Base-by-base conservation (phyloP, 2,113 vertebrate genomes). In the Rhynchomys soricoides region DNA sequence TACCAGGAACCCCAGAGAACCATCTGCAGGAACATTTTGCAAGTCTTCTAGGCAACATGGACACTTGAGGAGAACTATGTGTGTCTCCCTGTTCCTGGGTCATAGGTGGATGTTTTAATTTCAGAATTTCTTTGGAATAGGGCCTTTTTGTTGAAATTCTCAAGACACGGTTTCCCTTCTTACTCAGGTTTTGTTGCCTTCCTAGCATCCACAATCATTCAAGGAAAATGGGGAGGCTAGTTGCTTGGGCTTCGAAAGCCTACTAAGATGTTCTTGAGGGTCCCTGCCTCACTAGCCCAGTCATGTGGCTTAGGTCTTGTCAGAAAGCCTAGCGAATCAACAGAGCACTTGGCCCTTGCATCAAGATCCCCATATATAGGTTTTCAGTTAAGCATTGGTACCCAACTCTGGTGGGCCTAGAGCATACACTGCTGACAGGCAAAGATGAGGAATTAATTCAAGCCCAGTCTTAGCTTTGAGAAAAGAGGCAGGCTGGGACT, bases 361-460 rank as follows among this genome's bases (percentile, higher is more conserved):
- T 64, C 57, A 29, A 43, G 57, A 43, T 31, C 26, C 24, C 0
- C 0, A 59, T 26, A n/a, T 59, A 31, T 7, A 52, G 66, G n/a
- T 3, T 15, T 6, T 70, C 45, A 15, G 11, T 17, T 86, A 52
- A 40, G 45, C 0, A 4, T 5, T 31, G 19, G 55, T 19, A 37
- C 68, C 22, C 73, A 57, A 1, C 24, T 48, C n/a, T 16, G 10
- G 11, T 7, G 50, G 55, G 37, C 0, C 40, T 86, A 7, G 29
- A 48, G 31, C 0, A 21, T 2, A 17, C 21, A 17, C 2, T 7
- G 10, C 7, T 8, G 26, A 75, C 24, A 9, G 22, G 64, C 15
- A 55, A 52, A 6, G 29, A 5, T 6, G 9, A 22, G 64, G 31
- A 52, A 4, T 0, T 1, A 2, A 5, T 7, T 48, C 15, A 13